Evolutionary conservation across 2,888 invertebrate species (phyloP).

Genomic region (Mesochorus sp.): DNA sequence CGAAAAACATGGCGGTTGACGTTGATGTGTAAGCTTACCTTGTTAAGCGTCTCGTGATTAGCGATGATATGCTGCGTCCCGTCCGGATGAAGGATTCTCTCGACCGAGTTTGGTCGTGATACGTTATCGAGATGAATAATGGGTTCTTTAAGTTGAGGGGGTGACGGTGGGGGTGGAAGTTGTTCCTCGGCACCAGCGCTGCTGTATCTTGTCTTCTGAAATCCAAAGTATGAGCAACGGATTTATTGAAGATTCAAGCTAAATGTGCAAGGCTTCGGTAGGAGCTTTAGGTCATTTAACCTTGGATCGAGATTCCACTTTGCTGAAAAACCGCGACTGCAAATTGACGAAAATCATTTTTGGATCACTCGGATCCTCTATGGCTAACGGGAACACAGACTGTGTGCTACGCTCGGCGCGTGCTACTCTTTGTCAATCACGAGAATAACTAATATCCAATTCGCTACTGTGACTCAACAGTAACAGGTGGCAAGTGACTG

Average conservation of each 20-base stretch:
- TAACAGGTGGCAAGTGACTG: slow-evolving; percentile 43
- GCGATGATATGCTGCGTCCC: slow-evolving; percentile 71
- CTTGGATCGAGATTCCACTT: slow-evolving; percentile 6
- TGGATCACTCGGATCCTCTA: not conserved
- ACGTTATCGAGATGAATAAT: slow-evolving; percentile 78
- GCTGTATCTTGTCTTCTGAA: slow-evolving; percentile 84
- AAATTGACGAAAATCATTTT: slow-evolving; percentile 57
- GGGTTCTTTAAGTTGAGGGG: slow-evolving; percentile 79
- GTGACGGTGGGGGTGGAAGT: slow-evolving; percentile 84
- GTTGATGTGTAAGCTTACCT: slow-evolving; percentile 76
- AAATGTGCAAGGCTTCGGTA: not conserved
- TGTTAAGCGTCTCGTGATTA: slow-evolving; percentile 74
- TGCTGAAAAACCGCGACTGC: slow-evolving; percentile 27
- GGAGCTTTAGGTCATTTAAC: not conserved
- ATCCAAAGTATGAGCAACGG: slow-evolving; percentile 58
- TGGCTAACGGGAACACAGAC: not conserved
- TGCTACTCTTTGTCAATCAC: slow-evolving; percentile 16
- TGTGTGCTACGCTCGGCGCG: too few relatives aligned
- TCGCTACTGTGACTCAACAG: slow-evolving; percentile 14
- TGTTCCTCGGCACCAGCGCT: slow-evolving; percentile 82
- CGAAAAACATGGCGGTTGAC: too few relatives aligned
- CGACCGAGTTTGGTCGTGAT: slow-evolving; percentile 82
- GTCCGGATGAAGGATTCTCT: slow-evolving; percentile 79
- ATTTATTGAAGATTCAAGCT: not conserved
- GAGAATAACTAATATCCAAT: slow-evolving; percentile 37